Base-by-base conservation (phyloP, 2,113 vertebrate genomes). In the Ceuthmochares aereus region DNA sequence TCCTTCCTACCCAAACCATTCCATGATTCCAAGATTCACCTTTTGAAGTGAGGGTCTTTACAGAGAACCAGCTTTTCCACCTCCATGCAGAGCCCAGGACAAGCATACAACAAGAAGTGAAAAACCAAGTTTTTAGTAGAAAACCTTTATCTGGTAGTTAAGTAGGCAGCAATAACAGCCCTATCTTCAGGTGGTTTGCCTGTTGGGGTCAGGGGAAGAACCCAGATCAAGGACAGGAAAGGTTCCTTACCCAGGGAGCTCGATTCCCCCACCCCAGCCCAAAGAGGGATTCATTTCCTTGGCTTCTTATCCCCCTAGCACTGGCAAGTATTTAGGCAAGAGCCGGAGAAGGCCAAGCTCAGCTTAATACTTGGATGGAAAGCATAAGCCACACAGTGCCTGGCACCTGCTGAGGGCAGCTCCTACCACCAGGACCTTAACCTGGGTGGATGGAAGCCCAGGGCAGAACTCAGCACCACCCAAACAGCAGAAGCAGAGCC, bases 241-340 rank as follows among this genome's bases (percentile, higher is more conserved):
- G 22, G 25, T 6, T 13, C 49, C 49, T 12, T 25, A 54, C 26
- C 26, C 52, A 29, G 11, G 26, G 51, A 27, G 51, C 12, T 27
- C 22, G 14, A 21, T 52, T 13, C 26, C 30, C 19, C 14, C 7
- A 12, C 2, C 3, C 23, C 19, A 76, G 25, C 23, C 13, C 32
- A 3, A 18, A 11, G 1, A 22, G 17, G 9, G 22, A 15, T 3
- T 14, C 20, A 5, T 3, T 9, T 18, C 14, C 6, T 13, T 9
- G 5, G 5, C 6, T 17, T 63, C 87, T 30, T 16, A 23, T 10
- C 29, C 23, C 14, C 10, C 29, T 13, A 15, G 16, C 26, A 25
- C 4, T 1, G 8, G 8, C 2, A 3, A 8, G 29, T 3, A 14
- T 26, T 11, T 37, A 27, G 2, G 15, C 30, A 47, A 68, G 51